Percentiles rank a stretch among this genome's conserved stretches.
These are phyloP conservation scores for Agapetus fuscipes DNA, from an alignment of 2,888 invertebrate species.

Conservation along the genomic window DNA sequence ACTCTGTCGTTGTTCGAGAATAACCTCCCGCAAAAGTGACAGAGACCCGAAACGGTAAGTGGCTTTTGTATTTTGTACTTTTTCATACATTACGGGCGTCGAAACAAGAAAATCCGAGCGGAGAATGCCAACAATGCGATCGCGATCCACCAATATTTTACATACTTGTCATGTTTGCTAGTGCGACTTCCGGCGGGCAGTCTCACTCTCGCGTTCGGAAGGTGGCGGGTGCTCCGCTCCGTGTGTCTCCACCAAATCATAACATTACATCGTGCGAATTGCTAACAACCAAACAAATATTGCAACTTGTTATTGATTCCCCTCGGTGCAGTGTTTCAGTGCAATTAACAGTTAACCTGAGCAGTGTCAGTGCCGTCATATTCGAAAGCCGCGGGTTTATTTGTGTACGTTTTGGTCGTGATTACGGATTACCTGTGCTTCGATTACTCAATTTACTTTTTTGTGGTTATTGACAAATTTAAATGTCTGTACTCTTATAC, in stretches of 20 bases:
- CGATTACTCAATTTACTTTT: conserved; percentile 39
- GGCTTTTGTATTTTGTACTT: conserved; percentile 44
- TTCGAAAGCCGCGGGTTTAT: conserved; percentile 48
- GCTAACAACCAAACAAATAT: no score
- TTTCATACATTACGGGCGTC: conserved; percentile 52
- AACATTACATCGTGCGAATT: conserved; percentile 47
- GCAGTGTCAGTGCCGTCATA: conserved; percentile 46
- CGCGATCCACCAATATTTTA: conserved; percentile 69
- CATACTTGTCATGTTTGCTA: conserved; percentile 67
- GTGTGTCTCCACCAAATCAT: neutral
- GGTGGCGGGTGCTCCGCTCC: neutral
- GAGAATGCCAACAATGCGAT: conserved; percentile 66
- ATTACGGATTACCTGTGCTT: conserved; percentile 5
- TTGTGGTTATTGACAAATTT: conserved; percentile 25
- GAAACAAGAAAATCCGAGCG: conserved; percentile 53
- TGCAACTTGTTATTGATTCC: conserved; percentile 27
- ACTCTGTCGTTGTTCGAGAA: conserved; percentile 48
- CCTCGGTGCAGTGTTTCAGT: conserved; percentile 26
- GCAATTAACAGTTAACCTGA: conserved; percentile 25
- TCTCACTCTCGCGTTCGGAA: conserved; percentile 30
- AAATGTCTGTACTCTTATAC: no score
- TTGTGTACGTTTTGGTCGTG: conserved; percentile 4
- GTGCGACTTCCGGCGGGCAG: conserved; percentile 44
- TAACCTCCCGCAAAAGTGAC: conserved; percentile 11
- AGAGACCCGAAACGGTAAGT: conserved; percentile 56